Percentiles rank a stretch among this genome's conserved stretches.
Evolutionary conservation across 2,888 invertebrate genomes (phyloP).

Genomic region (Biston stratarius): DNA sequence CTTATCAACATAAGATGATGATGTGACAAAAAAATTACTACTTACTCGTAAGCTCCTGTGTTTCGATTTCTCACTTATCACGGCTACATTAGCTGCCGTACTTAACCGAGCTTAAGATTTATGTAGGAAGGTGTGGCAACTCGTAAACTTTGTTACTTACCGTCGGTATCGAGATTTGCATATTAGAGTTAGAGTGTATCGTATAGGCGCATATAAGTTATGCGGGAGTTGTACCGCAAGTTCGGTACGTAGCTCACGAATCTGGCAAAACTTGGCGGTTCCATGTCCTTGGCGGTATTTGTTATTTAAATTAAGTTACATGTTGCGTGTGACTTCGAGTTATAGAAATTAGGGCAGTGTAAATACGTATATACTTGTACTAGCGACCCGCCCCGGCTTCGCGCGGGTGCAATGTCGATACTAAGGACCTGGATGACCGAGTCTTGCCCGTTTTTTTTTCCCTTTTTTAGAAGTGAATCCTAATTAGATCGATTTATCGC

Average conservation of each 20-base stretch:
- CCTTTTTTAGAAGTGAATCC: too few species aligned
- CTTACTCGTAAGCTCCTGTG: not conserved
- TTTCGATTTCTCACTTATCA: constrained; percentile 2
- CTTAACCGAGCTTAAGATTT: constrained; percentile 26
- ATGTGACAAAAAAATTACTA: too few species aligned
- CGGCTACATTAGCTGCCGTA: constrained; percentile 8
- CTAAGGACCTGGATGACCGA: too few species aligned
- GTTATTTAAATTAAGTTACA: constrained; percentile 29
- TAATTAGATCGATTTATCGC: too few species aligned
- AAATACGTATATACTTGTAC: not conserved
- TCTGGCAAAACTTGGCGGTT: constrained; percentile 20
- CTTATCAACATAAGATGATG: too few species aligned
- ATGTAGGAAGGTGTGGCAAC: constrained; percentile 25
- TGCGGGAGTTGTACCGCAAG: constrained; percentile 10
- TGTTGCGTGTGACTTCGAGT: constrained; percentile 10
- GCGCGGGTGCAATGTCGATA: too few species aligned
- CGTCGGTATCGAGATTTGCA: constrained; percentile 33
- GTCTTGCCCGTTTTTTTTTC: too few species aligned
- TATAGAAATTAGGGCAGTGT: constrained; percentile 7
- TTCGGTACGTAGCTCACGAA: constrained; percentile 16
- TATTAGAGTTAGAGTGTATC: constrained; percentile 29
- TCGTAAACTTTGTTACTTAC: constrained; percentile 29
- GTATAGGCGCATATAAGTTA: constrained; percentile 17
- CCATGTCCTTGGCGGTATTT: constrained; percentile 21
- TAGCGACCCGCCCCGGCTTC: too few species aligned